These are phyloP conservation scores for Linnaemya vulpina DNA, from an alignment of 2,888 invertebrate genomes.

Conservation along the genomic window DNA sequence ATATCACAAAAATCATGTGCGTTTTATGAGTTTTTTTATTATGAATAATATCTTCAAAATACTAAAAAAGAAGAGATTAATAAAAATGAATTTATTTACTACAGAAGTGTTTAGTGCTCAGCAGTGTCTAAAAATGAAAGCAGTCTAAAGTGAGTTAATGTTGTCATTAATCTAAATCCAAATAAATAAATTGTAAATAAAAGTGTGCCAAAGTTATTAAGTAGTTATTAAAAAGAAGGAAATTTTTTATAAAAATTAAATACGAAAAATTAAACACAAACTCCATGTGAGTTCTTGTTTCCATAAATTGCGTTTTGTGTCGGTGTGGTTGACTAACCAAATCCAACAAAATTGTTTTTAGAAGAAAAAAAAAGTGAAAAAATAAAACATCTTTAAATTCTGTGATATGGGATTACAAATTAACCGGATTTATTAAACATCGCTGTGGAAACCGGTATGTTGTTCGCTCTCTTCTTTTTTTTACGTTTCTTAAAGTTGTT, in stretches of 20 bases:
- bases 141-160: constrained; percentile 16
- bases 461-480: constrained; percentile 37
- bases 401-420: constrained; percentile 62
- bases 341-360: constrained; percentile 3
- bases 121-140: background rate
- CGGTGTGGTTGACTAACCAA: constrained; percentile 19
- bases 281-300: background rate
- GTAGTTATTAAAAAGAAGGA: constrained; percentile 7
- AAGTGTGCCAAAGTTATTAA: constrained; percentile 58
- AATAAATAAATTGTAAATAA: constrained; percentile 24
- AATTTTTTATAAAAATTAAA: background rate
- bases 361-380: constrained; percentile 6
- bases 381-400: constrained; percentile 47
- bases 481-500: constrained; percentile 1
- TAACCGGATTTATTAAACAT: constrained; percentile 61
- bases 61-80: constrained; percentile 7
- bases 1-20: constrained; percentile 22
- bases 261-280: constrained; percentile 1
- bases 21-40: constrained; percentile 9
- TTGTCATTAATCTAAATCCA: constrained; percentile 27
- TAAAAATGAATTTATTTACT: constrained; percentile 7
- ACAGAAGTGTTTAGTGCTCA: background rate
- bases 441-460: constrained; percentile 59
- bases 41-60: background rate
- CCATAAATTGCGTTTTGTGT: background rate